Percentiles rank a stretch among this genome's conserved stretches.
These are phyloP conservation scores for Pseudomyrmex concolor DNA, from an alignment of 1,140 invertebrate genomes.

Conservation along the genomic window DNA sequence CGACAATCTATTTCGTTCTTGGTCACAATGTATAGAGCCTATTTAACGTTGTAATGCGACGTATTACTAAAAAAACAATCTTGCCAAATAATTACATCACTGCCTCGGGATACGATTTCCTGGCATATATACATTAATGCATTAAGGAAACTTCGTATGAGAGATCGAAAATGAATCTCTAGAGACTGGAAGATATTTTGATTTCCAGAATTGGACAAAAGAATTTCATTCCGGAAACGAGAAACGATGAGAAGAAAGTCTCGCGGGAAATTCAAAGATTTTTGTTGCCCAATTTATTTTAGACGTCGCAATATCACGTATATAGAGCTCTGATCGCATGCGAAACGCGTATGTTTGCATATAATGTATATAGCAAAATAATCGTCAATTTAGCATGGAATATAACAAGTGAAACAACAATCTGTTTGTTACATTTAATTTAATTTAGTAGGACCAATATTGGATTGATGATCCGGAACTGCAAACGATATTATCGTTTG, in stretches of 20 bases:
- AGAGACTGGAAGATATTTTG: background rate
- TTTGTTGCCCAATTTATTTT: constrained; percentile 31
- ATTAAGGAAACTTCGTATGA: background rate
- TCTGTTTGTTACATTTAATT: constrained; percentile 78
- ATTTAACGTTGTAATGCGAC: constrained; percentile 64
- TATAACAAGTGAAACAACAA: constrained; percentile 25
- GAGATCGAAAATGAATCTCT: constrained; percentile 3
- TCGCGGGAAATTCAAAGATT: background rate
- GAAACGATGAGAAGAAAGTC: background rate
- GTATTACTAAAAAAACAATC: constrained; percentile 54
- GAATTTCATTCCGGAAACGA: background rate
- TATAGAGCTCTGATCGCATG: constrained; percentile 41
- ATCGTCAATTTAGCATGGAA: constrained; percentile 56
- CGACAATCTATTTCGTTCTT: constrained; percentile 60
- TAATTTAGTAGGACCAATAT: constrained; percentile 78
- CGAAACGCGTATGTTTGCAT: constrained; percentile 57
- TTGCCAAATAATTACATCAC: constrained; percentile 71
- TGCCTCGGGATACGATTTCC: constrained; percentile 63
- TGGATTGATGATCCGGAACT: constrained; percentile 73
- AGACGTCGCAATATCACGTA: constrained; percentile 59
- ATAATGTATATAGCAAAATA: constrained; percentile 66
- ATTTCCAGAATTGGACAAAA: background rate
- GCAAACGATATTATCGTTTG: constrained; percentile 74
- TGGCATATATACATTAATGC: background rate
- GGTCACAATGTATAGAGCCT: constrained; percentile 69